phyloP scores from a whole-genome alignment of 2,888 invertebrate species.

The Lasioglossum villosulum region DNA sequence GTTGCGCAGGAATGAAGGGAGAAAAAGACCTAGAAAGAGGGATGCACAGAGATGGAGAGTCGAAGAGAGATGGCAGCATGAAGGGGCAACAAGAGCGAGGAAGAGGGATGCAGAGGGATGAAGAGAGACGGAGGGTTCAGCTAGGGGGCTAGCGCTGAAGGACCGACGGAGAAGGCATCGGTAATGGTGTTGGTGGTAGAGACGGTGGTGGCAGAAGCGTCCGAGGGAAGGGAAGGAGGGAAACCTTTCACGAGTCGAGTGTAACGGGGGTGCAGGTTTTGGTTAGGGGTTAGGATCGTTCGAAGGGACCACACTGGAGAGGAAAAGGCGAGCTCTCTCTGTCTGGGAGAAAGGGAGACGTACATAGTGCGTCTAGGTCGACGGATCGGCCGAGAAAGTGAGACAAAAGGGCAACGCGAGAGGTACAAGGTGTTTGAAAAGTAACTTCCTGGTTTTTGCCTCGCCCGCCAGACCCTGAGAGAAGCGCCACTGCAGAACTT shows the following conservation, averaged over 20 bases:
- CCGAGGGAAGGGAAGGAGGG: slow-evolving; percentile 51
- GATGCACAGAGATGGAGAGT: background rate
- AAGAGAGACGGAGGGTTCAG: background rate
- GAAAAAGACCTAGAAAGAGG: background rate
- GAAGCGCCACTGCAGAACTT: background rate
- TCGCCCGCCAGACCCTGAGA: slow-evolving; percentile 5
- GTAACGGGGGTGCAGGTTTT: slow-evolving; percentile 70
- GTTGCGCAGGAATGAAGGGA: no score
- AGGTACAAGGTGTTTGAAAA: slow-evolving; percentile 62
- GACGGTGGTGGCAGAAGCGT: background rate
- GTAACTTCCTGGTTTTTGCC: slow-evolving; percentile 59
- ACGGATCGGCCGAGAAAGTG: slow-evolving; percentile 57
- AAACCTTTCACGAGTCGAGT: slow-evolving; percentile 69
- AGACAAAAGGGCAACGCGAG: slow-evolving; percentile 54
- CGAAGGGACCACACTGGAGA: slow-evolving; percentile 51
- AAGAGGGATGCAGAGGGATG: no score
- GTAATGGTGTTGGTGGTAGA: slow-evolving; percentile 8
- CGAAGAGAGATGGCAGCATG: background rate
- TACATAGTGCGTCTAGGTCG: slow-evolving; percentile 33
- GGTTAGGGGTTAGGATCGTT: slow-evolving; percentile 72
- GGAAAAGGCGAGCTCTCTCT: slow-evolving; percentile 24
- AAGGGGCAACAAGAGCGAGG: background rate
- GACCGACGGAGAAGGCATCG: background rate
- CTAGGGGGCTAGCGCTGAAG: slow-evolving; percentile 2
- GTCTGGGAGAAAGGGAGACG: slow-evolving; percentile 45